Evolutionary conservation across 2,113 vertebrate species (phyloP).

Genomic region (Onychorhynchus coronatus): DNA sequence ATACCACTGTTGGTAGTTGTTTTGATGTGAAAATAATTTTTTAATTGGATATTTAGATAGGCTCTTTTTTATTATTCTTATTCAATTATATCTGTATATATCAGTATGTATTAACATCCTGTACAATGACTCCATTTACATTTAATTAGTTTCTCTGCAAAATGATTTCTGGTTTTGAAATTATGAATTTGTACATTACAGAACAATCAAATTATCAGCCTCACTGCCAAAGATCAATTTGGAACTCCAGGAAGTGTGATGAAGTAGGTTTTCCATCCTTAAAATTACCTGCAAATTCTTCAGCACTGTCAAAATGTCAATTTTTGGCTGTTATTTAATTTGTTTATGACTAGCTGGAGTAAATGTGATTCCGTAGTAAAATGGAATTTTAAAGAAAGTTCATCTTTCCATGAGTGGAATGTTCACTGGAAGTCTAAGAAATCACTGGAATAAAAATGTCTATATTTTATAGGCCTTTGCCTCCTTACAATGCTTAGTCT

Average conservation of each 20-base stretch:
- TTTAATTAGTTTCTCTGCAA: constrained; percentile 63
- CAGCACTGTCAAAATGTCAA: constrained; percentile 47
- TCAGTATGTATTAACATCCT: constrained; percentile 55
- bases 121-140: constrained; percentile 58
- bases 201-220: constrained; percentile 70
- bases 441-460: background rate
- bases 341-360: constrained; percentile 55
- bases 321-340: constrained; percentile 46
- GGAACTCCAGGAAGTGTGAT: constrained; percentile 34
- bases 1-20: background rate
- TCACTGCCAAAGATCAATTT: constrained; percentile 57
- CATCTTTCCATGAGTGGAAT: constrained; percentile 2
- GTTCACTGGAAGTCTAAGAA: background rate
- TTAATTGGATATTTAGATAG: constrained; percentile 16
- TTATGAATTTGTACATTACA: constrained; percentile 56
- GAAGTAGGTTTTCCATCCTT: constrained; percentile 59
- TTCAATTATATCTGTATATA: constrained; percentile 38
- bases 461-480: background rate
- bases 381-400: constrained; percentile 45
- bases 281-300: constrained; percentile 63
- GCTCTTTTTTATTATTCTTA: constrained; percentile 25
- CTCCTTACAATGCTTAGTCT: background rate
- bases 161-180: constrained; percentile 68
- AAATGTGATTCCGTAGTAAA: constrained; percentile 46
- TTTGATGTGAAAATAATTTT: constrained; percentile 21